Base-by-base conservation (phyloP, 2,888 invertebrate genomes). In the Iselma pallidipennis region DNA sequence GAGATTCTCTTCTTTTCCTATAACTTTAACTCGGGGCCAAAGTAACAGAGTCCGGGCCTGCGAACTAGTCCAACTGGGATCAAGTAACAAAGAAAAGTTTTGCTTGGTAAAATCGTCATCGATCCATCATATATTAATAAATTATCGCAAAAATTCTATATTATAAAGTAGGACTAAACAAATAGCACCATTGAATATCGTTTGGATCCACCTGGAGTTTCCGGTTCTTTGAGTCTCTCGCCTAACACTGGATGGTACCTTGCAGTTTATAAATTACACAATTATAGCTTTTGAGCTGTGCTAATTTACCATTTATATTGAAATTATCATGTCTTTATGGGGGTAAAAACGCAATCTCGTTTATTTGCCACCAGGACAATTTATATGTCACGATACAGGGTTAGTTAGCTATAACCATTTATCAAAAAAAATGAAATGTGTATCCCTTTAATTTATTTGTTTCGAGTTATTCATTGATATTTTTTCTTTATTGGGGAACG, bases 231-330 rank as follows among this genome's bases (percentile, higher is more conserved):
- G 59, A 58, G 53, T 63, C 49, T 55, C 61, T 51, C n/a, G 74
- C 75, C 76, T 73, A 71, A 74, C 74, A 76, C 76, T 62, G 75
- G 66, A 65, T 76, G 76, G 75, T 74, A 76, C 76, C 64, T 59
- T 67, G 63, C 62, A 57, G 69, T 64, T 60, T 66, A 57, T 62
- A 69, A 68, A 68, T 66, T 66, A 66, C 55, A 72, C 72, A 74
- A 76, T 75, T 74, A 74, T 68, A 61, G 62, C 69, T 69, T 73
- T 68, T 75, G 70, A 71, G 71, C 64, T 74, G 7, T 16, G 37
- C 71, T 74, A 74, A 74, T 74, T 75, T 73, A 61, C 71, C 66
- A 66, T 72, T 69, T 74, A 72, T 72, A 73, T 73, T 65, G 66
- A 70, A 74, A 74, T 73, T 73, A 73, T 67, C 64, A 57, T 52